Percentiles rank a stretch among this genome's conserved stretches.
Conservation (phyloP, 1,140 invertebrate genomes). For the Bombyx mori region ASM3026992v2 NC_085119.1:2734001-2734500, state of each 20-base stretch:
- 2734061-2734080: conserved; percentile 18
- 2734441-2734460: conserved; percentile 17
- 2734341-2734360: not conserved
- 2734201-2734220: too few relatives aligned
- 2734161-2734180: too few relatives aligned
- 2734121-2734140: too few relatives aligned
- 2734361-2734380: conserved; percentile 1
- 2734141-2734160: too few relatives aligned
- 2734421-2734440: conserved; percentile 18
- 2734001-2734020: conserved; percentile 4
- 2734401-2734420: not conserved
- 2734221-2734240: too few relatives aligned
- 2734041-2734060: conserved; percentile 15
- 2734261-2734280: too few relatives aligned
- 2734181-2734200: too few relatives aligned
- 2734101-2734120: too few relatives aligned
- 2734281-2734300: too few relatives aligned
- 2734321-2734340: not conserved
- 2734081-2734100: conserved; percentile 16
- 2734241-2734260: too few relatives aligned
- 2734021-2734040: conserved; percentile 18
- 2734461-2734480: conserved; percentile 4
- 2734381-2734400: not conserved
- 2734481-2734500: conserved; percentile 20
- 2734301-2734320: too few relatives aligned